These are phyloP conservation scores for Caenorhabditis sp. DNA, from an alignment of 2,888 invertebrate genomes.

Conservation along the genomic window DNA sequence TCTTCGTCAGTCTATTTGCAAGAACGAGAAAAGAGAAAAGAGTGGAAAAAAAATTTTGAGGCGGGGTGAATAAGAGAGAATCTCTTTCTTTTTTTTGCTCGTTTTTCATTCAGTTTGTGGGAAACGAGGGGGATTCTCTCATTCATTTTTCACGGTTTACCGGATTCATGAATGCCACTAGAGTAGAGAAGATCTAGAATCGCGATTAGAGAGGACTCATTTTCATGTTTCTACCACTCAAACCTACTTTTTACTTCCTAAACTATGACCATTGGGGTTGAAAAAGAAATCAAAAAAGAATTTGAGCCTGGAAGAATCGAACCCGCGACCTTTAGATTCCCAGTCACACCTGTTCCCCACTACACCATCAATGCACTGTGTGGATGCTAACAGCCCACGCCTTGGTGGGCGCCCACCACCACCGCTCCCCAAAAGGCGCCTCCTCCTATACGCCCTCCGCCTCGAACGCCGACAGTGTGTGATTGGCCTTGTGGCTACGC, in stretches of 20 bases:
- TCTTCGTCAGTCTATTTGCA: slow-evolving; percentile 1
- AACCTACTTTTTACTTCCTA: neutral
- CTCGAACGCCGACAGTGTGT: neutral
- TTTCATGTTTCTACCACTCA: no score
- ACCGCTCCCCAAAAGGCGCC: neutral
- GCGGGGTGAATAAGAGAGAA: neutral
- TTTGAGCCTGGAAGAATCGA: neutral
- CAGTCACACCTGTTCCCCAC: neutral
- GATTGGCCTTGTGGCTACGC: slow-evolving; percentile 3
- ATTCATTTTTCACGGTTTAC: slow-evolving; percentile 38
- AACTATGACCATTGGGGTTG: neutral
- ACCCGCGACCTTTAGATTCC: neutral
- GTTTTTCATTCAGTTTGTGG: neutral
- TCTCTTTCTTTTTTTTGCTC: neutral
- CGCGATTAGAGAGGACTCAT: neutral
- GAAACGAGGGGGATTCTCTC: slow-evolving; percentile 13
- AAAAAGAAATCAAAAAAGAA: neutral
- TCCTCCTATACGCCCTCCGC: neutral
- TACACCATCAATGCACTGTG: neutral
- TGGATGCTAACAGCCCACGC: no score
- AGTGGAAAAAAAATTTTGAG: neutral
- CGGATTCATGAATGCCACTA: neutral
- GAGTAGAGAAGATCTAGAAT: slow-evolving; percentile 17
- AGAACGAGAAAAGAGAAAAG: neutral
- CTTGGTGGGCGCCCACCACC: neutral